Base-by-base conservation (phyloP, 2,797 vertebrate genomes). In the Cheirogaleus major region DNA sequence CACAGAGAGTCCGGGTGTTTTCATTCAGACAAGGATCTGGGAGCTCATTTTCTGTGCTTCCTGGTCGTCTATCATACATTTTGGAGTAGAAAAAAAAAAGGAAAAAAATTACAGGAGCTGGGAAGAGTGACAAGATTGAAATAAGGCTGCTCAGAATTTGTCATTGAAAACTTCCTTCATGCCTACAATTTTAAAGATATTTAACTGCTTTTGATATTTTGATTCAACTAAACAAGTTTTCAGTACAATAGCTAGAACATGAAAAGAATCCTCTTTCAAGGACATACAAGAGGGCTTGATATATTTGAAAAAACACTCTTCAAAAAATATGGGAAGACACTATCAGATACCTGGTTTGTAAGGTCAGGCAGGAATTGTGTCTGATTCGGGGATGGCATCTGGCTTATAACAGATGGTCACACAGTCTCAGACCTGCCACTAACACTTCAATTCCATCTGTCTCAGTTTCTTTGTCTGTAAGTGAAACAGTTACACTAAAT, bases 131-230 rank as follows among this genome's bases (percentile, higher is more conserved):
- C 11, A 88, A 41, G 23, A 48, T 23, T 45, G 52, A 93, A 72
- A 81, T 27, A 94, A 95, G 43, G 30, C 25, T 89, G 15, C 9
- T 82, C 38, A 27, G n/a, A 48, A 30, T 32, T 73, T 45, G 23
- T 20, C 22, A 45, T 45, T 83, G 57, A 23, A 72, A 59, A 32
- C 59, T 72, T 67, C 6, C 72, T 10, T 5, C 18, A 30, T 85
- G 52, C 8, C 14, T 91, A 3, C 30, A 27, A 83, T 87, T 95
- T 72, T 84, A 91, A 96, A 85, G 69, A 89, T 22, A 63, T 50
- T 93, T n/a, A 83, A 43, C 35, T 41, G 94, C 25, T 25, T 90
- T 92, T 35, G 8, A 65, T 83, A 89, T 12, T 93, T 83, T 83
- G 52, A 73, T 63, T 95, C 17, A 93, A 45, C 12, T 41, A 35